A percentile compares a stretch with the other conserved stretches of the same genome.
phyloP scores from a whole-genome alignment of 2,888 invertebrate species.

The Oscheius sp. region DNA sequence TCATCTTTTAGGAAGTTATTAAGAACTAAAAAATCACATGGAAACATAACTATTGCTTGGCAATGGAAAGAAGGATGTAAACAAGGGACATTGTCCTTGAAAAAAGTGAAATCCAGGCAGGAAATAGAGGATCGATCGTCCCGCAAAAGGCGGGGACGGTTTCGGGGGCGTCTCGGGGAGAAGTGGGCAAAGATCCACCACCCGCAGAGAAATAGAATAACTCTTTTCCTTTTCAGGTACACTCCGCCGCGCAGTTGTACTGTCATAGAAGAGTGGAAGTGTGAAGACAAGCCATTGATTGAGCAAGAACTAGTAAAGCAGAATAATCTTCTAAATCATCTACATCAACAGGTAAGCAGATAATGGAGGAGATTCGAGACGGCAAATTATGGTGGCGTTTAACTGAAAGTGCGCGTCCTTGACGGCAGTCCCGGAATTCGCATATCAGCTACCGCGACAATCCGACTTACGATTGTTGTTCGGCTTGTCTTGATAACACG shows the following conservation, averaged over 20 bases:
- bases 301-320: constrained; percentile 63
- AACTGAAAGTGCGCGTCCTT: constrained; percentile 27
- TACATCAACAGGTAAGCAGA: constrained; percentile 63
- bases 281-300: constrained; percentile 47
- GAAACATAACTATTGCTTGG: too few species aligned
- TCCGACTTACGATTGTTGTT: too few species aligned
- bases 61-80: not conserved
- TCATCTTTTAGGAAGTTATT: not conserved
- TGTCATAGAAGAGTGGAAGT: constrained; percentile 52
- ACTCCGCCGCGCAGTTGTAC: constrained; percentile 42
- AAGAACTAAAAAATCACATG: not conserved
- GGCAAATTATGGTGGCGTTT: constrained; percentile 14
- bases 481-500: too few species aligned
- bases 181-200: not conserved
- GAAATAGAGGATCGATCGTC: constrained; percentile 22
- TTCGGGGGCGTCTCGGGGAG: not conserved
- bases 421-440: constrained; percentile 23
- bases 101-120: not conserved
- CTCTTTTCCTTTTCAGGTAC: constrained; percentile 47
- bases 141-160: constrained; percentile 11
- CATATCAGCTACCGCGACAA: constrained; percentile 8
- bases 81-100: not conserved
- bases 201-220: not conserved
- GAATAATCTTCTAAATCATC: constrained; percentile 54
- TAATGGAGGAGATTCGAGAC: constrained; percentile 7